phyloP scores from a whole-genome alignment of 1,140 invertebrate genomes.

The Acyrthosiphon pisum region DNA sequence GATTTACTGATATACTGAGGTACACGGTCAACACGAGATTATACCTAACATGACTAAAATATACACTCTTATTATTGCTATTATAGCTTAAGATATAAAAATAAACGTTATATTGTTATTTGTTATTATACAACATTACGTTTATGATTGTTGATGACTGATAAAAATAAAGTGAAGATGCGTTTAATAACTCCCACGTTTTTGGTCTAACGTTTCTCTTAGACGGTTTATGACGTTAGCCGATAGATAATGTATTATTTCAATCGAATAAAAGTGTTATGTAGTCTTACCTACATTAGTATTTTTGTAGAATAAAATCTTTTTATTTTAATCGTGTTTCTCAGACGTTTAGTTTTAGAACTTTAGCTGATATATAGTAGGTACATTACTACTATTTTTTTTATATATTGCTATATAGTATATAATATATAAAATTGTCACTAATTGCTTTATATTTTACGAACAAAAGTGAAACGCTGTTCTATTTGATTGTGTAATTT shows the following conservation, averaged over 20 bases:
- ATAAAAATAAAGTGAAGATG: constrained; percentile 20
- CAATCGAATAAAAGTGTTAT: not conserved
- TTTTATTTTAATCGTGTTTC: not conserved
- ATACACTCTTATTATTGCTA: not conserved
- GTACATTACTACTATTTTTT: not conserved
- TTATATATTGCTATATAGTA: not conserved
- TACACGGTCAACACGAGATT: not conserved
- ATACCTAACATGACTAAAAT: not conserved
- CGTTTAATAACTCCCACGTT: not conserved
- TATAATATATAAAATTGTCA: not conserved
- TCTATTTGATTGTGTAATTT: not conserved
- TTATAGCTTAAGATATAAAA: not conserved
- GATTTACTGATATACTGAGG: not conserved
- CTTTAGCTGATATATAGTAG: not conserved
- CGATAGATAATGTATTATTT: not conserved
- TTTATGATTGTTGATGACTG: not conserved
- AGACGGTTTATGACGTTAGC: not conserved
- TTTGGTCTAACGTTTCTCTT: not conserved
- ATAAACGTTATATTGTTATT: not conserved
- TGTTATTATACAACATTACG: not conserved
- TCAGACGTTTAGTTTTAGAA: not conserved
- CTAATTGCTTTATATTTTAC: not conserved
- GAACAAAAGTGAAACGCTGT: not conserved
- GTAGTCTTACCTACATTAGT: not conserved
- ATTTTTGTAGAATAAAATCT: not conserved